phyloP scores from a whole-genome alignment of 2,113 vertebrate genomes.

The Etia nguti region DNA sequence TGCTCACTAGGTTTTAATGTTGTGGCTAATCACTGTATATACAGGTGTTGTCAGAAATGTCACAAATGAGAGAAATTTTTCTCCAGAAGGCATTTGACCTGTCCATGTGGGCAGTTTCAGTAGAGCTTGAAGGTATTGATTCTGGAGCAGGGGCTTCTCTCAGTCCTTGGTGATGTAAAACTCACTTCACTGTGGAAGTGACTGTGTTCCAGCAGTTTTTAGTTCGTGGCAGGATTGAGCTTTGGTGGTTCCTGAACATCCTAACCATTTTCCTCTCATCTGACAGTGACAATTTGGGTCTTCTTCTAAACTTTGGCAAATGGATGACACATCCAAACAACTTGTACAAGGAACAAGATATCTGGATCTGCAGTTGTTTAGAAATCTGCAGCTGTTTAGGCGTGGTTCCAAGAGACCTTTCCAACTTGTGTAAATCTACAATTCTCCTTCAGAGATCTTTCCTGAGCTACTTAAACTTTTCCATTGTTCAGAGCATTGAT shows the following conservation, averaged over 20 bases:
- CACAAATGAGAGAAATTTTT: too few species aligned
- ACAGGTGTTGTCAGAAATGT: too few species aligned
- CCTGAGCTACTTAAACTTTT: neutral
- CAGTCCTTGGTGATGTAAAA: neutral
- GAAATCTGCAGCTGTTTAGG: neutral
- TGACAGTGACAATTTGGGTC: neutral
- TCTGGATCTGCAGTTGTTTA: neutral
- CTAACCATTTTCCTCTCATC: neutral
- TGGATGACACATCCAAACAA: neutral
- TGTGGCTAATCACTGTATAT: too few species aligned
- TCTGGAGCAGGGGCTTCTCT: neutral
- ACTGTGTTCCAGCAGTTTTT: neutral
- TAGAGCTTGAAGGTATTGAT: neutral
- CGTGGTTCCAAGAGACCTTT: neutral
- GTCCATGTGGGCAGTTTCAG: neutral
- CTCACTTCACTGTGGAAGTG: neutral
- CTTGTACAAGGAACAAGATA: neutral
- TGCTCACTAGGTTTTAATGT: too few species aligned
- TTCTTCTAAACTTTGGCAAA: neutral
- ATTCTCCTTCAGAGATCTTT: neutral
- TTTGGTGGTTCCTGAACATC: neutral
- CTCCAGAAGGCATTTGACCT: neutral
- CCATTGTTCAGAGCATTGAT: too few species aligned
- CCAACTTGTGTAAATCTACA: neutral
- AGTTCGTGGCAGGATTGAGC: neutral